These are phyloP conservation scores for Latrodectus geometricus DNA, from an alignment of 1,140 invertebrate species.

Conservation along the genomic window DNA sequence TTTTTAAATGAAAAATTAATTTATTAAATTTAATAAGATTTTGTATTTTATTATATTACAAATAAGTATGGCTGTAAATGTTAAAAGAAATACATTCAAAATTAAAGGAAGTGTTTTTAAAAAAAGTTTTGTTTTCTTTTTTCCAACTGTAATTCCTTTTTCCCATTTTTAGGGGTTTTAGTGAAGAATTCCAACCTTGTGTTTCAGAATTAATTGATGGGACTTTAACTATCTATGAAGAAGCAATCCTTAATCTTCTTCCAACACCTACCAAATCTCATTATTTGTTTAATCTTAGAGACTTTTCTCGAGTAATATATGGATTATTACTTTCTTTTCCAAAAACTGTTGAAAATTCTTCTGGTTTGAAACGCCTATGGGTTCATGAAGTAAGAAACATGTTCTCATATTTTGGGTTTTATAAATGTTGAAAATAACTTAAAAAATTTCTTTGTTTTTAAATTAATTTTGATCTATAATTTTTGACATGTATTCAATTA, in stretches of 20 bases:
- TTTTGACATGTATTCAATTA: too few species aligned
- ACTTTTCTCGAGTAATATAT: slow-evolving; percentile 93
- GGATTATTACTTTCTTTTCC: slow-evolving; percentile 92
- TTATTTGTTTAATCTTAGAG: slow-evolving; percentile 94
- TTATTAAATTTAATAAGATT: too few species aligned
- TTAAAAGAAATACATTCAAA: too few species aligned
- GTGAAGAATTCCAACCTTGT: slow-evolving; percentile 93
- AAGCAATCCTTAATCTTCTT: slow-evolving; percentile 83
- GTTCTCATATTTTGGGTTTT: too few species aligned
- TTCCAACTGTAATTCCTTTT: neutral
- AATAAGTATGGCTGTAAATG: too few species aligned
- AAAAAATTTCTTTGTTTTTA: too few species aligned
- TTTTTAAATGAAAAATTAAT: too few species aligned
- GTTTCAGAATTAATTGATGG: slow-evolving; percentile 89
- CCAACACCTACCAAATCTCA: slow-evolving; percentile 86
- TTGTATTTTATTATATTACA: too few species aligned
- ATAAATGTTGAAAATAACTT: too few species aligned
- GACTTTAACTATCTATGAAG: slow-evolving; percentile 88
- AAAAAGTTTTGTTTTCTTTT: neutral
- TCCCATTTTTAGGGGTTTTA: slow-evolving; percentile 80
- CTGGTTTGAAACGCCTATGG: slow-evolving; percentile 92
- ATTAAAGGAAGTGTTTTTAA: too few species aligned
- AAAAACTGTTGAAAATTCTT: slow-evolving; percentile 88
- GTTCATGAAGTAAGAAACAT: slow-evolving; percentile 82
- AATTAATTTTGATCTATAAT: too few species aligned